phyloP scores from a whole-genome alignment of 2,113 vertebrate genomes.

The Notarius lentiginosus region DNA sequence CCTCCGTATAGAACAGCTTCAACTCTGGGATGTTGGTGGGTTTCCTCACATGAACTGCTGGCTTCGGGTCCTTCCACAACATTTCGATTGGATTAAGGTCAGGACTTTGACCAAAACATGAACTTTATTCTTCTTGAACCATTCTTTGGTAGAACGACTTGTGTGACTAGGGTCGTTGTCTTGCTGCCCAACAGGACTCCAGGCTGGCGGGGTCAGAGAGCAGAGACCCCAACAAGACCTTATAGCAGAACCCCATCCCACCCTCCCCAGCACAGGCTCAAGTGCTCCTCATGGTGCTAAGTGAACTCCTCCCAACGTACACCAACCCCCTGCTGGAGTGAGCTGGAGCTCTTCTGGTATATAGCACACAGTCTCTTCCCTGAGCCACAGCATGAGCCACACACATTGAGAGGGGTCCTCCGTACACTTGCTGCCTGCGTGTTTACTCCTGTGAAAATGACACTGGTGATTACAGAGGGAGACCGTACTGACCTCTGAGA shows the following conservation, averaged over 20 bases:
- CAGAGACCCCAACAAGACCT: constrained; percentile 83
- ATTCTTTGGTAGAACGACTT: too few species aligned
- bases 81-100: too few species aligned
- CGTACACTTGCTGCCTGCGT: constrained; percentile 42
- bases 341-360: constrained; percentile 55
- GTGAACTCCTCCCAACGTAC: constrained; percentile 62
- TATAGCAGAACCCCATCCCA: constrained; percentile 73
- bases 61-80: too few species aligned
- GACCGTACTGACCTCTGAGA: constrained; percentile 50
- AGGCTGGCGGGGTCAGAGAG: constrained; percentile 65
- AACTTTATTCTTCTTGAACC: too few species aligned
- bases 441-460: constrained; percentile 49
- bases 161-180: too few species aligned
- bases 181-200: constrained; percentile 70
- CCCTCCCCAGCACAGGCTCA: constrained; percentile 30
- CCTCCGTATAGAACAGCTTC: too few species aligned
- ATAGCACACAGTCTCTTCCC: constrained; percentile 54
- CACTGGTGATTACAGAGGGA: constrained; percentile 28
- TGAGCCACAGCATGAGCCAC: constrained; percentile 53
- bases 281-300: constrained; percentile 86
- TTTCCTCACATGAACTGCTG: too few species aligned
- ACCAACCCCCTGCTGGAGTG: constrained; percentile 57
- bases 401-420: constrained; percentile 35
- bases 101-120: too few species aligned
- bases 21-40: too few species aligned